phyloP scores from a whole-genome alignment of 1,140 invertebrate genomes.

The Lordiphosa collinella region DNA sequence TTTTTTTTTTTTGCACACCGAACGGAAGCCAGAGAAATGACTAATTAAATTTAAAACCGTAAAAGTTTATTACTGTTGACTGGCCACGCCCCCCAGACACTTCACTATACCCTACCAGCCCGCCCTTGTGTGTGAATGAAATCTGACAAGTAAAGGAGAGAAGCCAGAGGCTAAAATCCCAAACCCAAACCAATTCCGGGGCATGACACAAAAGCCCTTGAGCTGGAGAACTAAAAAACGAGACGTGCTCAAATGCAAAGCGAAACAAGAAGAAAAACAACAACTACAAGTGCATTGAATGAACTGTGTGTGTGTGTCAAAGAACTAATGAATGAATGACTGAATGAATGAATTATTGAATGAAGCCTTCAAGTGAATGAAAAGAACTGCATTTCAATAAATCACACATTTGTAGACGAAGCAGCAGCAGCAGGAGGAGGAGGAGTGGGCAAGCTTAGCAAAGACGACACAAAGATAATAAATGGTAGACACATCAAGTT shows the following conservation, averaged over 20 bases:
- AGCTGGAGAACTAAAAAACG: constrained; percentile 28
- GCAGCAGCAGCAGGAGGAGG: not conserved
- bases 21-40: constrained; percentile 70
- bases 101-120: too few species aligned
- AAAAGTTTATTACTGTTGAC: constrained; percentile 72
- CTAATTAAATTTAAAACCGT: constrained; percentile 74
- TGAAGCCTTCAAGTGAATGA: constrained; percentile 14
- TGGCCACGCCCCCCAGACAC: constrained; percentile 35
- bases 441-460: not conserved
- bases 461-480: constrained; percentile 19
- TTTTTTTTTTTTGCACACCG: constrained; percentile 19
- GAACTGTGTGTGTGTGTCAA: constrained; percentile 23
- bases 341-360: constrained; percentile 37
- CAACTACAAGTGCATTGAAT: constrained; percentile 27
- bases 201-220: constrained; percentile 65
- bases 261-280: constrained; percentile 28
- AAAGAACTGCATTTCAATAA: constrained; percentile 16
- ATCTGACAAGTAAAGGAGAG: constrained; percentile 48
- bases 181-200: too few species aligned
- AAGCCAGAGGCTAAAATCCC: constrained; percentile 37
- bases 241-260: constrained; percentile 61
- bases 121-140: constrained; percentile 43
- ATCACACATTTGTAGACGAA: constrained; percentile 7
- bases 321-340: constrained; percentile 51
- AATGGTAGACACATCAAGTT: constrained; percentile 58